A percentile compares a stretch with the other conserved stretches of the same genome.
These are phyloP conservation scores for Chrysocyon brachyurus DNA, from an alignment of 2,797 vertebrate species.

Conservation along the genomic window DNA sequence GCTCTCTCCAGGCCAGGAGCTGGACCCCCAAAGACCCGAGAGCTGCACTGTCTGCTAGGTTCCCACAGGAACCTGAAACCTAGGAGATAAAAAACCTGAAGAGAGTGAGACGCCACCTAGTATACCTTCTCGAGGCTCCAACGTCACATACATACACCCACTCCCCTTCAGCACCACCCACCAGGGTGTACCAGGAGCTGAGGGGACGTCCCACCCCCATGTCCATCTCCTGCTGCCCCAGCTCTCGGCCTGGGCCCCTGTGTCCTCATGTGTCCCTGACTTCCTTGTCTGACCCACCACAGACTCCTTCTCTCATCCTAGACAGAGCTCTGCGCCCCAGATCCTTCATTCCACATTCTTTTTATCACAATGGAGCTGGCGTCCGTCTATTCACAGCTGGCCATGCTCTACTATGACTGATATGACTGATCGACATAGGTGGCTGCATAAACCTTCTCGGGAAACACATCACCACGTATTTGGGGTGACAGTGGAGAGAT, in stretches of 20 bases:
- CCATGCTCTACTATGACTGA: background rate
- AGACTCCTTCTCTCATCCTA: background rate
- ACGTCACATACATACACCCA: rapidly evolving
- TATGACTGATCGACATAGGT: background rate
- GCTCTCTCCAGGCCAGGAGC: background rate
- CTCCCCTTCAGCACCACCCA: background rate
- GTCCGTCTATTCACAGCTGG: background rate
- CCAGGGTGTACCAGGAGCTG: background rate
- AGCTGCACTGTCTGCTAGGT: background rate
- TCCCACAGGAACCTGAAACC: background rate
- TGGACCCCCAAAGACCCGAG: background rate
- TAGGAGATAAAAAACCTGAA: background rate
- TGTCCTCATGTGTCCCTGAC: too few species aligned
- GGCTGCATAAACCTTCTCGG: background rate
- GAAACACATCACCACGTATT: background rate
- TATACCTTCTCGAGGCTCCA: background rate
- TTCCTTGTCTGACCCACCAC: background rate
- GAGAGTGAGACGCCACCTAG: background rate
- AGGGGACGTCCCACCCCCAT: too few species aligned
- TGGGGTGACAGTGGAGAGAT: background rate
- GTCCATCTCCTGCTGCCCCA: background rate
- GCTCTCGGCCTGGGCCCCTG: background rate
- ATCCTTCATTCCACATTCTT: background rate
- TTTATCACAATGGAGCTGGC: background rate
- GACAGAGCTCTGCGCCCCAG: background rate